Conservation (phyloP, 2,797 vertebrate genomes). For the Clarias fuscus region DNA sequence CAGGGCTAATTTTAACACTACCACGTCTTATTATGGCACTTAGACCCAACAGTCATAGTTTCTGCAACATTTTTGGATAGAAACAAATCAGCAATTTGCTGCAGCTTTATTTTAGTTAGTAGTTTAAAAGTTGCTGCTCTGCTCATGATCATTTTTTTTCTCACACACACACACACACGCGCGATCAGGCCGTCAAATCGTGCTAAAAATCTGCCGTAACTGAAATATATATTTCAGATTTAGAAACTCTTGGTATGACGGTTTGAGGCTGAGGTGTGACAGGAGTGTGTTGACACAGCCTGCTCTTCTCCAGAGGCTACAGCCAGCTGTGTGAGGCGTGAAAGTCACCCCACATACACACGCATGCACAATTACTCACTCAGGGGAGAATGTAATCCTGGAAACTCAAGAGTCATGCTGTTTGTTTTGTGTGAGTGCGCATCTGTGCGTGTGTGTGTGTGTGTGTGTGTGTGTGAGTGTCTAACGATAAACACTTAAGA, state of each 20-base stretch:
- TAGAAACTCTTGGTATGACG: too few relatives aligned
- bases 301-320: conserved; percentile 49
- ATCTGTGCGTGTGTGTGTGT: conserved; percentile 39
- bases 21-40: too few relatives aligned
- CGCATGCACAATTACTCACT: conserved; percentile 40
- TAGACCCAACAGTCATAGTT: neutral
- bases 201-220: neutral
- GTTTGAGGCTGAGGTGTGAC: neutral
- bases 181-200: neutral
- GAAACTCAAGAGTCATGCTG: conserved; percentile 57
- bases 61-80: neutral
- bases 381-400: conserved; percentile 35
- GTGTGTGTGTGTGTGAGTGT: conserved; percentile 31
- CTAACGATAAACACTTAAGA: conserved; percentile 49
- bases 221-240: neutral
- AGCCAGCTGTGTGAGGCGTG: conserved; percentile 67
- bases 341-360: conserved; percentile 48
- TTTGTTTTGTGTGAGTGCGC: conserved; percentile 43
- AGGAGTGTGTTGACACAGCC: conserved; percentile 33
- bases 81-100: neutral
- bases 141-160: neutral
- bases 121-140: neutral
- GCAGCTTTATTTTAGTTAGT: neutral
- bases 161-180: too few relatives aligned
- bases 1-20: too few relatives aligned